A percentile compares a stretch with the other conserved stretches of the same genome.
Conservation (phyloP, 1,140 invertebrate species). For the Scaptomyza montana region DNA sequence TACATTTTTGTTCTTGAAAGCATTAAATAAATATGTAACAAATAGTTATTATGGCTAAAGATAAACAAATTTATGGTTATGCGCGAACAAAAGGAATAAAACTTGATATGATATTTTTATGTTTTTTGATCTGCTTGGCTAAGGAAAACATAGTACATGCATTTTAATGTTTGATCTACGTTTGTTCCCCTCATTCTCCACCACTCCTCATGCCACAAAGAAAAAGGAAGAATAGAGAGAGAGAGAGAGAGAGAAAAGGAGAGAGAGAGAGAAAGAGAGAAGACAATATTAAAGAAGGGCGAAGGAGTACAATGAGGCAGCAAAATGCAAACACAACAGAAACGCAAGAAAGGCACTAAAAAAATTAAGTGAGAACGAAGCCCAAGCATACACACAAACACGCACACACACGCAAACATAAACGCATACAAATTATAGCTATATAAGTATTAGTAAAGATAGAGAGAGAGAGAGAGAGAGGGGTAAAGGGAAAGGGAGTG, state of each 20-base stretch:
- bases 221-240: neutral
- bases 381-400: constrained; percentile 19
- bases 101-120: no score
- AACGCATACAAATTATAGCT: constrained; percentile 30
- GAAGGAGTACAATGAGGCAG: constrained; percentile 65
- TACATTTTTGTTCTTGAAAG: no score
- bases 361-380: constrained; percentile 59
- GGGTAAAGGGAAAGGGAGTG: no score
- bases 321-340: constrained; percentile 70
- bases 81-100: no score
- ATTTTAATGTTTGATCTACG: neutral
- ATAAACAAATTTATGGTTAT: no score
- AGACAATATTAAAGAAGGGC: no score
- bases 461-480: neutral
- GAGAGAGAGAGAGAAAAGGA: neutral
- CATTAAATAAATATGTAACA: no score
- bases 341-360: constrained; percentile 60
- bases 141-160: no score
- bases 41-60: no score
- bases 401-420: neutral
- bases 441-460: constrained; percentile 27
- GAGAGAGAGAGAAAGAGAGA: neutral
- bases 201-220: neutral
- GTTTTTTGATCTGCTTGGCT: no score
- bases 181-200: neutral